phyloP scores from a whole-genome alignment of 2,888 invertebrate genomes.

The Xylota sylvarum region DNA sequence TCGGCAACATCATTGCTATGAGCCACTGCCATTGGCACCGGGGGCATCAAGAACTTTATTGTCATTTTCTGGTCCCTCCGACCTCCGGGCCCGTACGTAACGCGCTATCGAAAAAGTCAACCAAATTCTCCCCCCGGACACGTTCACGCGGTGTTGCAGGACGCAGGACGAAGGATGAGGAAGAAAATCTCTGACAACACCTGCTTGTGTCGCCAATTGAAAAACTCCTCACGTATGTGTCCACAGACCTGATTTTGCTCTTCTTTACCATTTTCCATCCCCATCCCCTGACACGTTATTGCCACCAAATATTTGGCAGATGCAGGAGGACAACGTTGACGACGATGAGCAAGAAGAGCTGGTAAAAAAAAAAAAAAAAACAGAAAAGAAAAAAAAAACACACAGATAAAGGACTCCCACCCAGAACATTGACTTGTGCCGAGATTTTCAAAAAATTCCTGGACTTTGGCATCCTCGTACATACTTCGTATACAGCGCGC shows the following conservation, averaged over 20 bases:
- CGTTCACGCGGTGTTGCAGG: neutral
- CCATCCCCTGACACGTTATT: constrained; percentile 30
- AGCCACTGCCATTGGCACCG: constrained; percentile 53
- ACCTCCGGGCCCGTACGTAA: constrained; percentile 26
- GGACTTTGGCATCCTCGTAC: constrained; percentile 14
- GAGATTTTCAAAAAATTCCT: constrained; percentile 52
- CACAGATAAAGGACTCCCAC: constrained; percentile 33
- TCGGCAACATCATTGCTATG: constrained; percentile 38
- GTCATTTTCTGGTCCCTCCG: constrained; percentile 43
- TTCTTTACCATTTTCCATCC: constrained; percentile 12
- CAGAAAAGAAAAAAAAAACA: constrained; percentile 19
- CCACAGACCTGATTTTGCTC: constrained; percentile 70
- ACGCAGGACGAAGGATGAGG: neutral
- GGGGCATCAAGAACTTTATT: constrained; percentile 53
- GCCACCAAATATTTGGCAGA: constrained; percentile 59
- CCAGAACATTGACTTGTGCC: constrained; percentile 7
- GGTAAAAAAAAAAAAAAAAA: neutral
- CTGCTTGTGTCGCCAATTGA: constrained; percentile 76
- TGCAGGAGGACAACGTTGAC: constrained; percentile 38
- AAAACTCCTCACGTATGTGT: constrained; percentile 71
- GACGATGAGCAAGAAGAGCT: neutral
- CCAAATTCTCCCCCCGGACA: neutral
- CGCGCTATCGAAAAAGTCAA: constrained; percentile 24
- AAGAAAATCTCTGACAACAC: constrained; percentile 71
- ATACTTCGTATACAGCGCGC: constrained; percentile 31